Conservation (phyloP, 2,797 vertebrate species). For the Ambastaia sidthimunki region DNA sequence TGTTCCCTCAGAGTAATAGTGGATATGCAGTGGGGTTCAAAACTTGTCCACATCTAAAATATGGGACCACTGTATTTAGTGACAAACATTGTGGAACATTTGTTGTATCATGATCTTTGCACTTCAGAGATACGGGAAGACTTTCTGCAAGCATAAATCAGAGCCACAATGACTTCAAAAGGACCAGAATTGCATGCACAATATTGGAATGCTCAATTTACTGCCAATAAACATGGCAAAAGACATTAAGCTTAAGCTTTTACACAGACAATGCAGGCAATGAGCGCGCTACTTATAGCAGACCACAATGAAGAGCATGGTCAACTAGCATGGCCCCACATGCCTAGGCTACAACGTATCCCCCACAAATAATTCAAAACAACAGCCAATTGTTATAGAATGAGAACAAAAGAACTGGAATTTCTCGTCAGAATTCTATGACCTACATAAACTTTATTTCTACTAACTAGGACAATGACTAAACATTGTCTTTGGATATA, state of each 20-base stretch:
- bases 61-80: not conserved
- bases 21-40: not conserved
- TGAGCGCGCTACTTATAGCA: not conserved
- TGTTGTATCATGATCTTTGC: not conserved
- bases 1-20: not conserved
- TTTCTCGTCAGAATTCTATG: conserved; percentile 26
- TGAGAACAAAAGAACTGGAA: conserved; percentile 41
- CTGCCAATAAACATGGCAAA: conserved; percentile 48
- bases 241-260: conserved; percentile 25
- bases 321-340: conserved; percentile 53
- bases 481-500: conserved; percentile 12
- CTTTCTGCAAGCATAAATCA: not conserved
- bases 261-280: not conserved
- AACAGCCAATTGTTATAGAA: conserved; percentile 67
- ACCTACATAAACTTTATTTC: conserved; percentile 10
- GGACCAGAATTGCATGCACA: conserved; percentile 2
- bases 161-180: conserved; percentile 16
- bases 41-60: not conserved
- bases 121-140: no score
- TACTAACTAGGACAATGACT: conserved; percentile 7
- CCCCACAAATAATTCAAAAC: conserved; percentile 67
- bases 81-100: not conserved
- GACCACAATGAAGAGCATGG: conserved; percentile 36
- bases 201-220: conserved; percentile 6
- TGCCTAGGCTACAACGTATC: conserved; percentile 68